phyloP scores from a whole-genome alignment of 2,113 vertebrate genomes.

The Ramphastos sulfuratus region DNA sequence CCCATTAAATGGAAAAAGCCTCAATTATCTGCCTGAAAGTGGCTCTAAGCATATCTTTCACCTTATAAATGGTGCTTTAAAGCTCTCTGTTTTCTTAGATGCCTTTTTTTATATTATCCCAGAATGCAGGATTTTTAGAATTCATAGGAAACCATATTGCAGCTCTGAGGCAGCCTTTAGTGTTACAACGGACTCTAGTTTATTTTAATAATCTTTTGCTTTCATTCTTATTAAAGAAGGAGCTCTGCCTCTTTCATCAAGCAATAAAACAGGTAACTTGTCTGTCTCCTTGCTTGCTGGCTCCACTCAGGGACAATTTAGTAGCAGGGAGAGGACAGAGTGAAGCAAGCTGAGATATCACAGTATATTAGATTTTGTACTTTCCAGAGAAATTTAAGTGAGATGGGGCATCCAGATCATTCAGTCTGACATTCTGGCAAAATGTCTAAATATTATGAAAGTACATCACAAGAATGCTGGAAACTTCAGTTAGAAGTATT shows the following conservation, averaged over 20 bases:
- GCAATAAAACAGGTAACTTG: background rate
- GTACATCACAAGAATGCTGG: background rate
- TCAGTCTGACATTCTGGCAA: background rate
- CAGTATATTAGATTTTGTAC: background rate
- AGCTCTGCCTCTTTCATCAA: background rate
- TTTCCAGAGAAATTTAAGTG: background rate
- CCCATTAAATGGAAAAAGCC: background rate
- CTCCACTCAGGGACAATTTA: background rate
- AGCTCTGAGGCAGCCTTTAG: background rate
- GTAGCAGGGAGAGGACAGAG: background rate
- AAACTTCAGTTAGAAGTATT: background rate
- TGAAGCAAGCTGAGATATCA: background rate
- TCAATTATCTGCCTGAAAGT: background rate
- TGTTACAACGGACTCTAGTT: background rate
- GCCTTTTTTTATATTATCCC: background rate
- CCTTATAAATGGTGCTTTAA: background rate
- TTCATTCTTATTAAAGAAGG: background rate
- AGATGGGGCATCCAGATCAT: background rate
- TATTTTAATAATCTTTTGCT: slow-evolving; percentile 23
- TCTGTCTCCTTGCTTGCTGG: background rate
- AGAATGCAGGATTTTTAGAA: background rate
- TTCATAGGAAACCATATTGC: background rate
- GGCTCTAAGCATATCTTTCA: background rate
- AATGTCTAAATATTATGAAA: background rate
- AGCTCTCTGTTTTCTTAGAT: background rate